These are phyloP conservation scores for Ooceraea biroi DNA, from an alignment of 1,140 invertebrate genomes.

Conservation along the genomic window DNA sequence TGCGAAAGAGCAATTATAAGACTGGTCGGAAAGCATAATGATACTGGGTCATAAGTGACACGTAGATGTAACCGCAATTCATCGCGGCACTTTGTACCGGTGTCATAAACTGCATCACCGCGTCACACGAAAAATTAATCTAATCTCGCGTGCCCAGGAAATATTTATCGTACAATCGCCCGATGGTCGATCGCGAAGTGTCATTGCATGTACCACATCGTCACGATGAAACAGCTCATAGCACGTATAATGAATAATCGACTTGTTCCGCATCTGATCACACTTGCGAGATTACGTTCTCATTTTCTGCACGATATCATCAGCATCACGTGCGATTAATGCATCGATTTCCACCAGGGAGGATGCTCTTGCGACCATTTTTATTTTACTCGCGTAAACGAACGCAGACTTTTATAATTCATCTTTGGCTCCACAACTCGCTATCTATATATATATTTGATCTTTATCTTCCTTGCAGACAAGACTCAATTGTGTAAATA, in stretches of 20 bases:
- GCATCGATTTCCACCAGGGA: constrained; percentile 54
- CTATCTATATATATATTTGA: not conserved
- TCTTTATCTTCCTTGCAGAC: not conserved
- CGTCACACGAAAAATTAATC: constrained; percentile 58
- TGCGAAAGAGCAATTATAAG: no score
- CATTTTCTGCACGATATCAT: constrained; percentile 64
- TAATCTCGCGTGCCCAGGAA: constrained; percentile 60
- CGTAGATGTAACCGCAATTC: no score
- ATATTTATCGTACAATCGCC: constrained; percentile 69
- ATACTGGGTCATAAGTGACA: no score
- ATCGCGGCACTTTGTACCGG: constrained; percentile 52
- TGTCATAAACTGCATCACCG: constrained; percentile 39
- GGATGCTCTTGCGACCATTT: constrained; percentile 47
- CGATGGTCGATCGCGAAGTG: constrained; percentile 47
- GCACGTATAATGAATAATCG: constrained; percentile 70
- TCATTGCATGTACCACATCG: constrained; percentile 71
- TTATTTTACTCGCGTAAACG: constrained; percentile 13
- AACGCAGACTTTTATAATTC: not conserved
- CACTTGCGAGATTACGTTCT: constrained; percentile 67
- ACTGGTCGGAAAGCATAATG: no score
- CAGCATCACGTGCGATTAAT: constrained; percentile 65
- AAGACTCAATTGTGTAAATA: constrained; percentile 20
- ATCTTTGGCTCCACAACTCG: not conserved
- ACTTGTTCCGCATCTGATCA: constrained; percentile 63
- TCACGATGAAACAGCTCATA: constrained; percentile 51